Percentiles rank a stretch among this genome's conserved stretches.
phyloP scores from a whole-genome alignment of 1,140 invertebrate genomes.

The Sinella curviseta region DNA sequence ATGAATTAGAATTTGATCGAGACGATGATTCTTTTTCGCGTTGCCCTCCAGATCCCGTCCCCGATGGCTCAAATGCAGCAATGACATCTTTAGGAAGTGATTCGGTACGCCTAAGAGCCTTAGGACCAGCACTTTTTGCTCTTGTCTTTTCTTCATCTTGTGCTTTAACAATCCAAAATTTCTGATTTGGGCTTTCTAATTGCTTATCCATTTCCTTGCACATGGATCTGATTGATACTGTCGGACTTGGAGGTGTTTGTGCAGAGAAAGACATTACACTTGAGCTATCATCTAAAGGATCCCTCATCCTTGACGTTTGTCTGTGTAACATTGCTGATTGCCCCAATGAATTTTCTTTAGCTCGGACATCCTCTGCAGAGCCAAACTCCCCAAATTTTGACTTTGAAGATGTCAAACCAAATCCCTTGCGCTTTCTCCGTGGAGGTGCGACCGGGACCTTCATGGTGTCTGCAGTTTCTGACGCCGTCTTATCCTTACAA shows the following conservation, averaged over 20 bases:
- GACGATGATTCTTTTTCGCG: not conserved
- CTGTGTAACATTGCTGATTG: conserved; percentile 10
- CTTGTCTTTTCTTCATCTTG: conserved; percentile 70
- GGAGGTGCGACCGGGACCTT: conserved; percentile 74
- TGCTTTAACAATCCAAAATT: conserved; percentile 45
- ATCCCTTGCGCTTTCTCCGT: conserved; percentile 72
- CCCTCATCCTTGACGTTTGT: conserved; percentile 37
- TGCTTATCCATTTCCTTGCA: conserved; percentile 31
- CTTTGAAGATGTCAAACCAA: not conserved
- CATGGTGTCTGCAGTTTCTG: conserved; percentile 52
- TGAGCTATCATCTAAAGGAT: conserved; percentile 7
- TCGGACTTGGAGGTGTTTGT: conserved; percentile 41
- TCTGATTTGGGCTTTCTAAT: conserved; percentile 31
- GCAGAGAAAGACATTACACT: not conserved
- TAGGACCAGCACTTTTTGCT: conserved; percentile 62
- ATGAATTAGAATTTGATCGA: conserved; percentile 37
- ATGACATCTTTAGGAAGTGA: conserved; percentile 50
- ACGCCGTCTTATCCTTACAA: conserved; percentile 62
- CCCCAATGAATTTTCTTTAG: not conserved
- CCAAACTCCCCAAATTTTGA: conserved; percentile 54
- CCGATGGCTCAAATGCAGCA: conserved; percentile 39
- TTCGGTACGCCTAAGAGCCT: conserved; percentile 63
- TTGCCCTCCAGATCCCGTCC: conserved; percentile 36
- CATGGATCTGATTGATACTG: conserved; percentile 43
- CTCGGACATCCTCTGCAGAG: conserved; percentile 57